Base-by-base conservation (phyloP, 2,888 invertebrate species). In the Aromia moschata region DNA sequence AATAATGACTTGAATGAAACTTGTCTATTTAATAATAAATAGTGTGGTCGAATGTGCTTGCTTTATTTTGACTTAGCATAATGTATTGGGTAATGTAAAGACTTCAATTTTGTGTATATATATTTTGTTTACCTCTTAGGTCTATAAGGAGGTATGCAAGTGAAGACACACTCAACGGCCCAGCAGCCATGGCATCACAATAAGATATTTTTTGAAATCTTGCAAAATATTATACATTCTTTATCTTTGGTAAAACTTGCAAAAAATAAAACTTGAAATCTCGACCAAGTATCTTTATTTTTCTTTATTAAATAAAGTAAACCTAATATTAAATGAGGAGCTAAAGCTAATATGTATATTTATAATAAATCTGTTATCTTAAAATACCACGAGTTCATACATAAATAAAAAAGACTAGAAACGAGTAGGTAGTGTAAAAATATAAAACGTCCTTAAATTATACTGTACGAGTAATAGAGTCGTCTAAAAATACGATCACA, bases 81-180 rank as follows among this genome's bases (percentile, higher is more conserved):
- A n/a, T n/a, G n/a, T n/a, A n/a, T n/a, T n/a, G n/a, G n/a, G n/a
- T n/a, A n/a, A n/a, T n/a, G n/a, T n/a, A n/a, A n/a, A n/a, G n/a
- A n/a, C n/a, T n/a, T n/a, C n/a, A n/a, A n/a, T n/a, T n/a, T n/a
- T n/a, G n/a, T n/a, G n/a, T n/a, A n/a, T n/a, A n/a, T n/a, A n/a
- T n/a, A n/a, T n/a, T n/a, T n/a, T n/a, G n/a, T n/a, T n/a, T n/a
- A n/a, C n/a, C 14, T 63, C 65, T 54, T 37, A 69, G 70, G 49
- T 58, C 54, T 4, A 59, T 70, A 60, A 64, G 64, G 56, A 60
- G 66, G 55, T 60, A 65, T 7, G 52, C 58, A 12, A 70, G 70
- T 44, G 68, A 69, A 44, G 63, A 65, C 30, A 41, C 9, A 2
- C 15, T 49, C 2, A 9, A 11, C 7, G 38, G 38, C 1, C 10